phyloP scores from a whole-genome alignment of 1,140 invertebrate genomes.

The Diabrotica virgifera region DNA sequence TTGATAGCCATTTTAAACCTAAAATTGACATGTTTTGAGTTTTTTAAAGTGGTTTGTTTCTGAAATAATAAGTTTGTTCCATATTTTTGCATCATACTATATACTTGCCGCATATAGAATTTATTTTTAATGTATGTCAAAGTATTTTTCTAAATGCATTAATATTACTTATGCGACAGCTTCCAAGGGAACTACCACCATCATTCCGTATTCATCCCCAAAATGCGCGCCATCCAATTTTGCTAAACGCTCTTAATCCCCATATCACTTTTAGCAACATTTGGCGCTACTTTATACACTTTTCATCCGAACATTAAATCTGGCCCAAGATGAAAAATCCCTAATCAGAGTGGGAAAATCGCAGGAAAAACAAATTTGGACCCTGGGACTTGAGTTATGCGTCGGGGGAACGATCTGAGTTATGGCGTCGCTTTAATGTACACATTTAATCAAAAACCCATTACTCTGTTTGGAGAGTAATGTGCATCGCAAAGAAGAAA shows the following conservation, averaged over 20 bases:
- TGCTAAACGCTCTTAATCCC: neutral
- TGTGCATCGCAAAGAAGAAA: neutral
- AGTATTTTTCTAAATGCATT: too few relatives aligned
- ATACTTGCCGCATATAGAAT: too few relatives aligned
- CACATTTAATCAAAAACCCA: conserved; percentile 34
- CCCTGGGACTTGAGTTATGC: conserved; percentile 18
- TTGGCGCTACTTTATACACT: neutral
- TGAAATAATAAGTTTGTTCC: too few relatives aligned
- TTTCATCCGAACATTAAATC: neutral
- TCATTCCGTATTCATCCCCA: neutral
- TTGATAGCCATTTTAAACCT: too few relatives aligned
- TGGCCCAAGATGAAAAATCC: neutral
- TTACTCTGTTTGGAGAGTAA: conserved; percentile 20
- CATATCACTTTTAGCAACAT: neutral
- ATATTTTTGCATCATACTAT: too few relatives aligned
- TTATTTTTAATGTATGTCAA: too few relatives aligned
- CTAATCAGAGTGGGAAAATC: conserved; percentile 2
- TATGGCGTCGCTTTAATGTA: conserved; percentile 33
- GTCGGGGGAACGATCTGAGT: conserved; percentile 23
- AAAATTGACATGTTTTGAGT: too few relatives aligned
- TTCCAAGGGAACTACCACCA: too few relatives aligned
- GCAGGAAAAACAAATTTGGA: neutral
- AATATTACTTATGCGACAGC: too few relatives aligned
- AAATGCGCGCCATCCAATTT: neutral
- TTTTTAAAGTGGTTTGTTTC: too few relatives aligned